phyloP scores from a whole-genome alignment of 2,113 vertebrate species.

The Oreotragus oreotragus region DNA sequence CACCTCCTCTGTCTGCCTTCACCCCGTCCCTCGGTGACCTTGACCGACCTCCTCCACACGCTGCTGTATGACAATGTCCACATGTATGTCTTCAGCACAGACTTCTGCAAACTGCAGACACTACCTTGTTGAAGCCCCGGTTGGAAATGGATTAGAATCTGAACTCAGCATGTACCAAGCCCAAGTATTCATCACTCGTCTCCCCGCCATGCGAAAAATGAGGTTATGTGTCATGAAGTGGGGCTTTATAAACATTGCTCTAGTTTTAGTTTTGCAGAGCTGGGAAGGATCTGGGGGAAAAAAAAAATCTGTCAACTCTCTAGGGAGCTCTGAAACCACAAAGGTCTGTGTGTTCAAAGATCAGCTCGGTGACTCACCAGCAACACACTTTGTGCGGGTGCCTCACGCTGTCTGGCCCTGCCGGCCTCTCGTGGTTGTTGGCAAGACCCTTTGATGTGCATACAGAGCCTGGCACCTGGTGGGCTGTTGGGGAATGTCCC shows the following conservation, averaged over 20 bases:
- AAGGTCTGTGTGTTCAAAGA: neutral
- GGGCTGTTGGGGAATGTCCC: neutral
- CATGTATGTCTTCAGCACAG: neutral
- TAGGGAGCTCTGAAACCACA: neutral
- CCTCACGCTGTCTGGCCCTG: neutral
- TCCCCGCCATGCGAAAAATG: neutral
- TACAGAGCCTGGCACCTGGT: neutral
- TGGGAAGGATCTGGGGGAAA: neutral
- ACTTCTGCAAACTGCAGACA: neutral
- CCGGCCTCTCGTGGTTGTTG: neutral
- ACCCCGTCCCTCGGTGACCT: neutral
- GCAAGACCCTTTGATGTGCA: accelerated
- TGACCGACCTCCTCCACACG: accelerated
- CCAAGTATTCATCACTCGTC: neutral
- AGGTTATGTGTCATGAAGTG: neutral
- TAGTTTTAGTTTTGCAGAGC: neutral
- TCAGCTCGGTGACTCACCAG: neutral
- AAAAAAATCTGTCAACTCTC: neutral
- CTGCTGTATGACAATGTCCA: neutral
- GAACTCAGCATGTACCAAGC: neutral
- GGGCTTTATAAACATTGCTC: neutral
- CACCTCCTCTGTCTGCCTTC: neutral
- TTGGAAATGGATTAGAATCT: neutral
- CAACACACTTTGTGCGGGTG: neutral
- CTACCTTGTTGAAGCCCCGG: accelerated